Evolutionary conservation across 2,113 vertebrate genomes (phyloP).

Genomic region (Balaenoptera acutorostrata): DNA sequence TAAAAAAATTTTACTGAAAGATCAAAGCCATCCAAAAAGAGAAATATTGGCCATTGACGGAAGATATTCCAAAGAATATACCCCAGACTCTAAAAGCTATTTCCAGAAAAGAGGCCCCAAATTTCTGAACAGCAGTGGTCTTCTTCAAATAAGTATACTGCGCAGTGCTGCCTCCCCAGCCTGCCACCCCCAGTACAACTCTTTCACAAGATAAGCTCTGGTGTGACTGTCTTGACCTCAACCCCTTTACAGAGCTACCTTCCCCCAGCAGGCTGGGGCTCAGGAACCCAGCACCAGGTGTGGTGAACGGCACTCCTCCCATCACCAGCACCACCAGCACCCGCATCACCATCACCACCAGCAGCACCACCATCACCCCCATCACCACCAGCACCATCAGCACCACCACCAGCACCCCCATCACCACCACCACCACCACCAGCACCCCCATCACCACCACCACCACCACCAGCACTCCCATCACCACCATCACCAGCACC

Average conservation of each 20-base stretch:
- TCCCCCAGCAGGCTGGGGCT: neutral
- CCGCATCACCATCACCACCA: neutral
- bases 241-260: neutral
- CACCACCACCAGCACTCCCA: no score
- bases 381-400: neutral
- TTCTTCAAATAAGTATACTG: neutral
- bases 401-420: no score
- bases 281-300: neutral
- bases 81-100: neutral
- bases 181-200: fast-evolving
- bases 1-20: neutral
- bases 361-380: no score
- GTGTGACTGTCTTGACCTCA: fast-evolving
- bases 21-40: neutral
- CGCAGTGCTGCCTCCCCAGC: neutral
- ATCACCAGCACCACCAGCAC: neutral
- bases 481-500: no score
- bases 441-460: no score
- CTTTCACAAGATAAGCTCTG: neutral
- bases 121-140: neutral
- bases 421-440: no score
- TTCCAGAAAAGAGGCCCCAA: neutral
- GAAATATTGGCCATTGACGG: neutral
- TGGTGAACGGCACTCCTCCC: neutral
- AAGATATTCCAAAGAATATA: neutral